Conservation (phyloP, 1,140 invertebrate genomes). For the Dolichoris vasculosae region DNA sequence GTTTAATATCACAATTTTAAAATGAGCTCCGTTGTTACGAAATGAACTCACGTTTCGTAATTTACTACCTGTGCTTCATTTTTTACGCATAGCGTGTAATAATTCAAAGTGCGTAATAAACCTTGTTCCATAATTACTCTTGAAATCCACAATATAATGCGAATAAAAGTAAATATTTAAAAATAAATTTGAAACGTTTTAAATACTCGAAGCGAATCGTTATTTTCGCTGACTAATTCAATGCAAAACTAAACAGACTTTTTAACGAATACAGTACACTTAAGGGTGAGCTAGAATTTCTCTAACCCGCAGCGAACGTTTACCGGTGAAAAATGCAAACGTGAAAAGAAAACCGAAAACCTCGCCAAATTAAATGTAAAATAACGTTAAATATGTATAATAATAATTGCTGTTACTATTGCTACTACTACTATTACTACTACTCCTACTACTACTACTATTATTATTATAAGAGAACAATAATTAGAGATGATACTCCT, state of each 20-base stretch:
- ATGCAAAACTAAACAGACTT: too few species aligned
- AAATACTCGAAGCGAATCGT: background rate
- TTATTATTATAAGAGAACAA: background rate
- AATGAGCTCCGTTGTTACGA: background rate
- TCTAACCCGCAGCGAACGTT: too few species aligned
- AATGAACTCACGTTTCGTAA: slow-evolving; percentile 23
- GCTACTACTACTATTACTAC: too few species aligned
- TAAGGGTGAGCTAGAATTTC: background rate
- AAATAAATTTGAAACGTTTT: background rate
- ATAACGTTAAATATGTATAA: background rate
- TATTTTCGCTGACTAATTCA: background rate
- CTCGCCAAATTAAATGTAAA: background rate
- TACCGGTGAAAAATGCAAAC: background rate
- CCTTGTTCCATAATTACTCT: slow-evolving; percentile 1
- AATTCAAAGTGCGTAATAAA: slow-evolving; percentile 32
- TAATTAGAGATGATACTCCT: background rate
- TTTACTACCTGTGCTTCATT: slow-evolving; percentile 21
- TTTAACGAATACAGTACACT: background rate
- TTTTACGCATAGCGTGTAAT: slow-evolving; percentile 16
- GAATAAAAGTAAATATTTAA: background rate
- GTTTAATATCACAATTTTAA: slow-evolving; percentile 21
- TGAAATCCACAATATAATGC: background rate
- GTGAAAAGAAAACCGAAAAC: too few species aligned
- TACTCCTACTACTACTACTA: too few species aligned
- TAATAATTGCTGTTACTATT: too few species aligned